Base-by-base conservation (phyloP, 2,797 vertebrate species). In the Pagetopsis macropterus region DNA sequence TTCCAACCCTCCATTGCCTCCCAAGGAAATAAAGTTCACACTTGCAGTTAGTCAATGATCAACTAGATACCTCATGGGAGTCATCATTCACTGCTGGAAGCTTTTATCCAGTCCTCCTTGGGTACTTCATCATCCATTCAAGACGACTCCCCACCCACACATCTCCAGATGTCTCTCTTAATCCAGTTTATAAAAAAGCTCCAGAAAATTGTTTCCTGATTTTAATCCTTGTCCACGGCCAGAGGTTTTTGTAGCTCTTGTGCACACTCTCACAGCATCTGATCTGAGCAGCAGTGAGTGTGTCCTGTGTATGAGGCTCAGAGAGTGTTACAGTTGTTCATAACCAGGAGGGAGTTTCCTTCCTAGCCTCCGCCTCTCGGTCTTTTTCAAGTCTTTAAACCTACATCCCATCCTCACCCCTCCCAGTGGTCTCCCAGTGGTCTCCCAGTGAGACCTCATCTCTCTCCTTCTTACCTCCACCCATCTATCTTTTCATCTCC, bases 301-400 rank as follows among this genome's bases (percentile, higher is more conserved):
- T 59, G 16, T 77, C 52, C 65, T n/a, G 56, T 48, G 48, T 65
- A 14, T 62, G 78, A 46, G 70, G 78, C 68, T 60, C 63, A 49
- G 67, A 72, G 84, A 75, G 70, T 65, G 51, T 13, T 59, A 51
- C 75, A 81, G 81, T 85, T 83, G 88, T 78, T 78, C 82, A 37
- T 66, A 69, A 78, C 54, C 69, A 70, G 72, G 83, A 92, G 92
- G 92, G 92, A 88, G 92, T 92, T 89, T 88, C 89, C 81, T 62
- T 83, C 81, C 63, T 64, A 59, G 74, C 84, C 82, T 84, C 88
- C 82, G 70, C 88, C 87, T 81, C 87, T 78, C 72, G 63, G 65
- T 63, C 70, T 70, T 80, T 76, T 84, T 78, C 60, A 80, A 79
- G 82, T 76, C 78, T 66, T 82, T 64, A 72, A 79, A 66, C 79